Percentiles rank a stretch among this genome's conserved stretches.
Conservation (phyloP, 2,888 invertebrate species). For the Argyra leucocephala region DNA sequence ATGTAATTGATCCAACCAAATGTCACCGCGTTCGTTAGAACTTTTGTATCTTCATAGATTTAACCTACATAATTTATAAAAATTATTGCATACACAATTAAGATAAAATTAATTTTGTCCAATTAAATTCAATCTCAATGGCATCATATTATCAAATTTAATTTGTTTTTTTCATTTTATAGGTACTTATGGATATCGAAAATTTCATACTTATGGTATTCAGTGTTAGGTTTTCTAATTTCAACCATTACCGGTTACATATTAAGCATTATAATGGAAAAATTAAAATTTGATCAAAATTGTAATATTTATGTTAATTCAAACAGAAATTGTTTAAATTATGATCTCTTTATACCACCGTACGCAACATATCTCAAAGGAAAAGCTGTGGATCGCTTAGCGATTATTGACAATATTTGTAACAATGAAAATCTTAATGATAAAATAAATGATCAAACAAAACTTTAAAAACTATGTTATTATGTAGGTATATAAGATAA, state of each 20-base stretch:
- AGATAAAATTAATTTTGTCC: too few species aligned
- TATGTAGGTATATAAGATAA: too few species aligned
- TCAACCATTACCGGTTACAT: conserved; percentile 48
- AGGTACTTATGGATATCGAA: conserved; percentile 47
- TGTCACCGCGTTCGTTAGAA: too few species aligned
- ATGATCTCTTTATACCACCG: conserved; percentile 52
- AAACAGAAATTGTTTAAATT: conserved; percentile 43
- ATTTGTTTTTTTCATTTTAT: neutral
- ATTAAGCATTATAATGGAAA: conserved; percentile 43
- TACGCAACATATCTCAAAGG: neutral
- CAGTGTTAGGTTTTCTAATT: conserved; percentile 47
- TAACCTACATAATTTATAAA: too few species aligned
- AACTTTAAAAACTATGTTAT: neutral
- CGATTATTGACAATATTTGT: neutral
- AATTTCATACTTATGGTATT: conserved; percentile 66
- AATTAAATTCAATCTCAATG: too few species aligned
- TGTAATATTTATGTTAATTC: conserved; percentile 32
- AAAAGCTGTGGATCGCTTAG: neutral
- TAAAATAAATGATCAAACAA: neutral
- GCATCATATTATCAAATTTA: too few species aligned
- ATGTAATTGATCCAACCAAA: too few species aligned
- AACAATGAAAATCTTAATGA: neutral
- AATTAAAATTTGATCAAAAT: conserved; percentile 36
- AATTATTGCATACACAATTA: too few species aligned
- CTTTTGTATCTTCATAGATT: too few species aligned